Evolutionary conservation across 2,797 vertebrate species (phyloP).

Genomic region (Macropodus opercularis): DNA sequence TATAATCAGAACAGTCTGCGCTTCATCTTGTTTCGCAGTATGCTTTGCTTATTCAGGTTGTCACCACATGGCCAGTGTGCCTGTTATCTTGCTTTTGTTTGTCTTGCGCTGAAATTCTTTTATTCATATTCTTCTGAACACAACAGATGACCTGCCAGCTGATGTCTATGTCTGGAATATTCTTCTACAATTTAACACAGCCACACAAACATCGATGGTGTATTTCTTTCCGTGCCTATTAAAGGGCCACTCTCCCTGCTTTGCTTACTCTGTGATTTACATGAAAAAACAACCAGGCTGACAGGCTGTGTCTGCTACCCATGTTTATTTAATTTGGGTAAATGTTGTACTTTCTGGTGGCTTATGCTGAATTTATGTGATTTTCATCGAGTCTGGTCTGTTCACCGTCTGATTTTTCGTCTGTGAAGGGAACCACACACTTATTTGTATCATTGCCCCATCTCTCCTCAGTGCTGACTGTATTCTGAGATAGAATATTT

Average conservation of each 20-base stretch:
- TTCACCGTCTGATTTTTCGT: slow-evolving; percentile 32
- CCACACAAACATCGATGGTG: slow-evolving; percentile 21
- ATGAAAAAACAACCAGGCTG: slow-evolving; percentile 51
- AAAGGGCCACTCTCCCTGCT: slow-evolving; percentile 42
- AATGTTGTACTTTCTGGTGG: slow-evolving; percentile 64
- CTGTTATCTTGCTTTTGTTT: slow-evolving; percentile 22
- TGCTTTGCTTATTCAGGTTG: slow-evolving; percentile 48
- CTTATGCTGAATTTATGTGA: slow-evolving; percentile 64
- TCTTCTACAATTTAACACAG: slow-evolving; percentile 25
- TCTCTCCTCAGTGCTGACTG: slow-evolving; percentile 10
- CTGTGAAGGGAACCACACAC: slow-evolving; percentile 18
- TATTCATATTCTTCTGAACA: slow-evolving; percentile 22
- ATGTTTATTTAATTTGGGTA: slow-evolving; percentile 76
- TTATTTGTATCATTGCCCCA: slow-evolving; percentile 5
- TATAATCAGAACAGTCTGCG: slow-evolving; percentile 34
- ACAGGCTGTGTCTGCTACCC: slow-evolving; percentile 62
- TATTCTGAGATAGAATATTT: slow-evolving; percentile 15
- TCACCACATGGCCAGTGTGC: slow-evolving; percentile 20
- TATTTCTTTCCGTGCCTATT: slow-evolving; percentile 29
- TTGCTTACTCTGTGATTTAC: slow-evolving; percentile 65
- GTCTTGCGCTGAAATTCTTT: slow-evolving; percentile 23
- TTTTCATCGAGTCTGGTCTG: slow-evolving; percentile 63
- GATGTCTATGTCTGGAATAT: slow-evolving; percentile 16
- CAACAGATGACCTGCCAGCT: slow-evolving; percentile 26
- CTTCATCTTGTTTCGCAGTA: slow-evolving; percentile 35